Evolutionary conservation across 1,140 invertebrate species (phyloP).

Genomic region (Scylla paramamosain): DNA sequence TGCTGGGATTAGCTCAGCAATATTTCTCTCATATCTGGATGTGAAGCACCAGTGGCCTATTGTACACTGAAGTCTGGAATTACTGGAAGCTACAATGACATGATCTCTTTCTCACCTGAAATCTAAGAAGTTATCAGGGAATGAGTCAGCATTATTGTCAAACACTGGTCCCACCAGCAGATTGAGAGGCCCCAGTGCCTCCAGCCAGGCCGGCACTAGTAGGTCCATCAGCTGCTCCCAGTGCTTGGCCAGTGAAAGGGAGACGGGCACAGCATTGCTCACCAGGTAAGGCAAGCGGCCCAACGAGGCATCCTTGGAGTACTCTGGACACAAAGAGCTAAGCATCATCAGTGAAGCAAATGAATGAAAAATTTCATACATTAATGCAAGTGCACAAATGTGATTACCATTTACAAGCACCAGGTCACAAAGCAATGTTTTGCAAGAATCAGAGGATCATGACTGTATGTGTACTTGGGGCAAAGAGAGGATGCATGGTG

Average conservation of each 20-base stretch:
- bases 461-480: not conserved
- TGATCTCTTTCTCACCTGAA: slow-evolving; percentile 26
- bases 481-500: slow-evolving; percentile 30
- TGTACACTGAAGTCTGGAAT: not conserved
- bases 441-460: no score
- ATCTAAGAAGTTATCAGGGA: slow-evolving; percentile 56
- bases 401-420: not conserved
- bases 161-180: slow-evolving; percentile 70
- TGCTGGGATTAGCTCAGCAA: not conserved
- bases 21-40: not conserved
- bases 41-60: not conserved
- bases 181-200: slow-evolving; percentile 55
- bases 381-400: not conserved
- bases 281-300: slow-evolving; percentile 59
- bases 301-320: slow-evolving; percentile 25
- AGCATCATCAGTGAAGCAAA: not conserved
- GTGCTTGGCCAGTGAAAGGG: slow-evolving; percentile 29
- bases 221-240: slow-evolving; percentile 65
- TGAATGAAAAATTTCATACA: not conserved
- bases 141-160: slow-evolving; percentile 70
- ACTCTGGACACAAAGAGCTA: slow-evolving; percentile 32
- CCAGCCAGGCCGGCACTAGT: slow-evolving; percentile 59
- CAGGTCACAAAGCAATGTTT: not conserved
- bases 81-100: not conserved
- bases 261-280: slow-evolving; percentile 70